Conservation (phyloP, 1,140 invertebrate species). For the Drosophila carrolli region DNA sequence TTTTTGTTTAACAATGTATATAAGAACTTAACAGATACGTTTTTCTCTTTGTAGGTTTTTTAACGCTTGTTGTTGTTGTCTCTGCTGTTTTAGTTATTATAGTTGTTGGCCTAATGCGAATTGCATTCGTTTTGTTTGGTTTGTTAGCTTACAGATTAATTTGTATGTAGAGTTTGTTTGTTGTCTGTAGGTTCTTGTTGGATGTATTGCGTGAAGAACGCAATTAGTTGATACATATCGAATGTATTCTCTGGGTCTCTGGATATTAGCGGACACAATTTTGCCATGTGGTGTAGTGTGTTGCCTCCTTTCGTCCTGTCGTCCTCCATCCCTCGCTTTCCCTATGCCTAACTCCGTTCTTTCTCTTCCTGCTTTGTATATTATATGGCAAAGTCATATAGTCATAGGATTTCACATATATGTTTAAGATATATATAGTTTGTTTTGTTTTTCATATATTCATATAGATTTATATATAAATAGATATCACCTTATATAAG, state of each 20-base stretch:
- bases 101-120: constrained; percentile 54
- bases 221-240: constrained; percentile 17
- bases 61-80: constrained; percentile 33
- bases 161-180: constrained; percentile 51
- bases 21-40: constrained; percentile 51
- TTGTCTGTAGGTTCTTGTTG: constrained; percentile 23
- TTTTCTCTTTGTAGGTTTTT: constrained; percentile 24
- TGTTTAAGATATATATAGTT: constrained; percentile 65
- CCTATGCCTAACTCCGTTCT: constrained; percentile 10
- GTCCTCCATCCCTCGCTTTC: constrained; percentile 2
- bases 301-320: constrained; percentile 14
- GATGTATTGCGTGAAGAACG: constrained; percentile 18
- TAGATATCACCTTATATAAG: constrained; percentile 81
- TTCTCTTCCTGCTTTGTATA: constrained; percentile 21
- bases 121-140: constrained; percentile 52
- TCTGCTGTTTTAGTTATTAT: constrained; percentile 40
- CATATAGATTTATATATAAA: constrained; percentile 66
- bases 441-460: constrained; percentile 46
- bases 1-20: constrained; percentile 52
- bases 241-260: constrained; percentile 17
- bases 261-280: constrained; percentile 3
- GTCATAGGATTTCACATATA: constrained; percentile 77
- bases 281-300: constrained; percentile 11
- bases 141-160: constrained; percentile 62
- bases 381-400: constrained; percentile 78